Percentiles rank a stretch among this genome's conserved stretches.
phyloP scores from a whole-genome alignment of 2,888 invertebrate genomes.

The Andrena dorsata region DNA sequence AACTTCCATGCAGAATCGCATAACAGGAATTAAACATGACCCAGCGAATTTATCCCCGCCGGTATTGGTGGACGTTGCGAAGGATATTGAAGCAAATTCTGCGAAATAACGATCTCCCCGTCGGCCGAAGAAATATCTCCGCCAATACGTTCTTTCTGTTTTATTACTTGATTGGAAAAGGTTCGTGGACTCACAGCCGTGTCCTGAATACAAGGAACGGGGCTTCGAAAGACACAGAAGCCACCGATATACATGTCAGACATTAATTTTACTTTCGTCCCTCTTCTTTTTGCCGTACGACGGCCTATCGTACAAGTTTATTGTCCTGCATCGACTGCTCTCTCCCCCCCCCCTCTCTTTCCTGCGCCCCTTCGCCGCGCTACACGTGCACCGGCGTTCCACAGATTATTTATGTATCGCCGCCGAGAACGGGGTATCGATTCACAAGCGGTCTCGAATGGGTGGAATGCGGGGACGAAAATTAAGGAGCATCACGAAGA shows the following conservation, averaged over 20 bases:
- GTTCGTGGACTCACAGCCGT: slow-evolving; percentile 22
- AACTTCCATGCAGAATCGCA: not conserved
- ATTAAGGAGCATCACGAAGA: slow-evolving; percentile 66
- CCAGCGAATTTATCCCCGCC: not conserved
- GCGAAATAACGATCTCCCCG: slow-evolving; percentile 56
- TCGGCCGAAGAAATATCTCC: slow-evolving; percentile 45
- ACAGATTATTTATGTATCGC: slow-evolving; percentile 65
- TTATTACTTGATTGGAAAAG: slow-evolving; percentile 60
- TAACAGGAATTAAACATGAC: not conserved
- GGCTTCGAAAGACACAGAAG: slow-evolving; percentile 33
- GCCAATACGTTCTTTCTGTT: slow-evolving; percentile 46
- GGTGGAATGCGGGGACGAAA: slow-evolving; percentile 48
- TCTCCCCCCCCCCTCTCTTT: not conserved
- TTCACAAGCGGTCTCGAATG: slow-evolving; percentile 38
- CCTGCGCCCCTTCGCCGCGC: not conserved
- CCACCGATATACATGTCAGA: slow-evolving; percentile 36
- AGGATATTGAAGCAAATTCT: slow-evolving; percentile 49
- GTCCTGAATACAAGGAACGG: slow-evolving; percentile 43
- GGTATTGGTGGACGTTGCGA: slow-evolving; percentile 7
- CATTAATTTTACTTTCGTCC: slow-evolving; percentile 53
- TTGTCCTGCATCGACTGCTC: slow-evolving; percentile 51
- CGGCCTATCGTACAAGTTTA: slow-evolving; percentile 54
- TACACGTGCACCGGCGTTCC: slow-evolving; percentile 33
- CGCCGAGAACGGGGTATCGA: slow-evolving; percentile 52
- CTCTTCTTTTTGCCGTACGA: slow-evolving; percentile 34